Evolutionary conservation across 2,113 vertebrate species (phyloP), one percentile per base, ranked within the genome.

Genomic region (Saguinus imperator): DNA sequence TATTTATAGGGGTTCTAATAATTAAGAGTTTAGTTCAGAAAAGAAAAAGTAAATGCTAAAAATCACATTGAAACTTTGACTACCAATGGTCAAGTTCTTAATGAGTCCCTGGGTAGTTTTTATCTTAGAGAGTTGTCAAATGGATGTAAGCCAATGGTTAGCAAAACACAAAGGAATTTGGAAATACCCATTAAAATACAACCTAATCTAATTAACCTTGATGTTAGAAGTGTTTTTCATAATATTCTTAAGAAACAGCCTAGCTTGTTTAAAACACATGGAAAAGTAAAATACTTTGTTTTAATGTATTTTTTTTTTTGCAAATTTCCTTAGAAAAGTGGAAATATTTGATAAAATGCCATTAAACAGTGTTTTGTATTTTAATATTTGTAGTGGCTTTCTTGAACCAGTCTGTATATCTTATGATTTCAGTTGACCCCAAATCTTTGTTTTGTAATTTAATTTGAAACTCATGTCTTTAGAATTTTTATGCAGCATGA

Each of bases 141-240:
- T 73, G 11, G 68, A 61, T 68, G 10, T 6, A 79, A 43, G 50
- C 29, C 84, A 77, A 37, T 1, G 2, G 11, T 20, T 37, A 4
- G 32, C 32, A 88, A 84, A 68, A 4, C 29, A 61, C 66, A 70
- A 80, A 85, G 12, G 23, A 91, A 68, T 73, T 93, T 80, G 29
- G 13, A 89, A 81, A 75, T 82, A 64, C 0, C 4, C 32, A 17
- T 58, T 76, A 25, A 94, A 89, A 82, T 37, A 1, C 6, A 50
- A 70, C 32, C 52, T 94, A 88, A 66, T 85, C 64, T 90, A 94
- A 72, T 93, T 84, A 80, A 5, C n/a, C 8, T 37, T 93, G 73
- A 48, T 5, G 23, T 88, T 20, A 93, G 64, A 93, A 75, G 45
- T 17, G 32, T 64, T 29, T 75, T 87, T 85, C 32, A 52, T 84